A percentile compares a stretch with the other conserved stretches of the same genome.
Conservation (phyloP, 2,888 invertebrate genomes). For the Acanthosepion esculentum region DNA sequence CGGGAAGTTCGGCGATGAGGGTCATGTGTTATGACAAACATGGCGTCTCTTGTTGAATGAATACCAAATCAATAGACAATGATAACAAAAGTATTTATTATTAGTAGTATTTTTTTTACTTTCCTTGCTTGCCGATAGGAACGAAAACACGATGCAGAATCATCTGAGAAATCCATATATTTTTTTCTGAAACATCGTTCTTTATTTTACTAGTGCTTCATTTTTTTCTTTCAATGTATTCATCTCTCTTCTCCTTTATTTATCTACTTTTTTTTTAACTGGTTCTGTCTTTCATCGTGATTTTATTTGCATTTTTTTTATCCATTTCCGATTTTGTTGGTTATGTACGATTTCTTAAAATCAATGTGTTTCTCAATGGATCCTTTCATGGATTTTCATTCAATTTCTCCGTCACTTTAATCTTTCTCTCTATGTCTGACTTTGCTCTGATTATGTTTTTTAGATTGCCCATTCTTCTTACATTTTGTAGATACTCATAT, state of each 20-base stretch:
- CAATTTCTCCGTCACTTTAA: not conserved
- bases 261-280: not conserved
- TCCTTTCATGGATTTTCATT: not conserved
- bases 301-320: not conserved
- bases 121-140: not conserved
- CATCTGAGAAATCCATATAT: not conserved
- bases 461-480: too few relatives aligned
- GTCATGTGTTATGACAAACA: conserved; percentile 33
- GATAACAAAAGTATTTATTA: not conserved
- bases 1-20: not conserved
- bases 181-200: not conserved
- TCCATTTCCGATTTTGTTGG: not conserved
- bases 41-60: not conserved
- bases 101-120: too few relatives aligned
- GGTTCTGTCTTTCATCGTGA: not conserved
- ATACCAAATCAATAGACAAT: not conserved
- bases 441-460: not conserved
- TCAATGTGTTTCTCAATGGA: not conserved
- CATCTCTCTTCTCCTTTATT: not conserved
- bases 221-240: not conserved
- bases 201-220: too few relatives aligned
- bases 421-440: not conserved
- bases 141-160: not conserved
- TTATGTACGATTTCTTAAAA: not conserved
- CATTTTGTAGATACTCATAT: too few relatives aligned